Evolutionary conservation across 2,888 invertebrate genomes (phyloP).

Genomic region (Megamerina dolium): DNA sequence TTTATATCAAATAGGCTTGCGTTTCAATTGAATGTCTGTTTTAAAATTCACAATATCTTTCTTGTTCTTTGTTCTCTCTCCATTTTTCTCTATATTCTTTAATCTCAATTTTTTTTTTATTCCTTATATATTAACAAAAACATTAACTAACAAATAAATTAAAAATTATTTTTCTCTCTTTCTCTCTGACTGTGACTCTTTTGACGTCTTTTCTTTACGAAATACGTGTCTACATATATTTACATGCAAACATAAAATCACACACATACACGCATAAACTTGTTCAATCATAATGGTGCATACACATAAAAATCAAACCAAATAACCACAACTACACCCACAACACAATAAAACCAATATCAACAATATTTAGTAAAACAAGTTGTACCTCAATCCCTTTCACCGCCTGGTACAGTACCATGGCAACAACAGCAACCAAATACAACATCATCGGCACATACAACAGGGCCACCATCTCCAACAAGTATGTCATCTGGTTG

Average conservation of each 20-base stretch:
- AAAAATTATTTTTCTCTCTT: too few relatives aligned
- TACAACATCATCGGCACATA: constrained; percentile 46
- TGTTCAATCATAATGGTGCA: constrained; percentile 1
- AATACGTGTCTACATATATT: neutral
- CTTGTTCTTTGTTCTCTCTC: neutral
- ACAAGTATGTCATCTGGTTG: constrained; percentile 61
- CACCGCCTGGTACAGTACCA: constrained; percentile 59
- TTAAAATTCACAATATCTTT: constrained; percentile 2
- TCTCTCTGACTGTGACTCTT: neutral
- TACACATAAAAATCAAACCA: neutral
- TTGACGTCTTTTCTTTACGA: neutral
- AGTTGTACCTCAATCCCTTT: constrained; percentile 59
- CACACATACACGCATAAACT: neutral
- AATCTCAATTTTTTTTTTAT: constrained; percentile 7
- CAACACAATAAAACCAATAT: constrained; percentile 1
- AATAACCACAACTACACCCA: constrained; percentile 7
- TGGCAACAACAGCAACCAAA: constrained; percentile 53
- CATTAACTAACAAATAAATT: neutral
- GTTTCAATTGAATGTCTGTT: neutral
- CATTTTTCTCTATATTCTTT: constrained; percentile 3
- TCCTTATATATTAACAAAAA: neutral
- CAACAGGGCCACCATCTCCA: constrained; percentile 58
- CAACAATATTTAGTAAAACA: constrained; percentile 53
- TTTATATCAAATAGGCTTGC: neutral
- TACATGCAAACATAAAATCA: neutral